Evolutionary conservation across 2,113 vertebrate species (phyloP).

Genomic region (Helogale parvula): DNA sequence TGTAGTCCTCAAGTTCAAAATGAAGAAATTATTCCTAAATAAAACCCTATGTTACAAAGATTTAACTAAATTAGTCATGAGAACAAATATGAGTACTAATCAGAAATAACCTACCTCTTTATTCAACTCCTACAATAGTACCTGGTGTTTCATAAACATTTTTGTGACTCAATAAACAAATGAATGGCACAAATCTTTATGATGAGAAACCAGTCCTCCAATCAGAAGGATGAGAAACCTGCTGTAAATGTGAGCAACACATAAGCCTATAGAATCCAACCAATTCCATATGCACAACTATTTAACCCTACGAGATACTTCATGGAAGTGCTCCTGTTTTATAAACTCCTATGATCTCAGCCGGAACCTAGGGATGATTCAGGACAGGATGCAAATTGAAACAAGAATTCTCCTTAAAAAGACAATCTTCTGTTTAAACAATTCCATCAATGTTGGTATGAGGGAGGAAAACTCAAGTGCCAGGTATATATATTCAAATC

Average conservation of each 20-base stretch:
- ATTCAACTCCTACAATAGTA: background rate
- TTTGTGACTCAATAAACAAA: background rate
- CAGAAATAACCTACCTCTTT: background rate
- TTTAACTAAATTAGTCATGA: background rate
- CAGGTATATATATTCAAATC: background rate
- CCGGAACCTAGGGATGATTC: background rate
- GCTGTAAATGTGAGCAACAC: background rate
- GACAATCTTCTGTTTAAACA: background rate
- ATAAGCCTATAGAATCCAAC: background rate
- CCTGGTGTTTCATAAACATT: background rate
- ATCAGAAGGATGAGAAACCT: slow-evolving; percentile 17
- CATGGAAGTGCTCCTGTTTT: background rate
- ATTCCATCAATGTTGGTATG: background rate
- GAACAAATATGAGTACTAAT: slow-evolving; percentile 2
- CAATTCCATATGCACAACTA: background rate
- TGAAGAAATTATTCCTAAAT: background rate
- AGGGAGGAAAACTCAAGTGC: background rate
- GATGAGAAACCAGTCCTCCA: background rate
- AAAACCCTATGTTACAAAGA: slow-evolving; percentile 11
- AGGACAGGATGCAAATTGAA: background rate
- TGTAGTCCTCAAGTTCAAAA: background rate
- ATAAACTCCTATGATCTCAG: background rate
- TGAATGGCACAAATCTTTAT: background rate
- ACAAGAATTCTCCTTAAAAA: slow-evolving; percentile 3
- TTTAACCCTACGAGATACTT: background rate